These are phyloP conservation scores for Noctua janthe DNA, from an alignment of 2,888 invertebrate genomes.

Conservation along the genomic window DNA sequence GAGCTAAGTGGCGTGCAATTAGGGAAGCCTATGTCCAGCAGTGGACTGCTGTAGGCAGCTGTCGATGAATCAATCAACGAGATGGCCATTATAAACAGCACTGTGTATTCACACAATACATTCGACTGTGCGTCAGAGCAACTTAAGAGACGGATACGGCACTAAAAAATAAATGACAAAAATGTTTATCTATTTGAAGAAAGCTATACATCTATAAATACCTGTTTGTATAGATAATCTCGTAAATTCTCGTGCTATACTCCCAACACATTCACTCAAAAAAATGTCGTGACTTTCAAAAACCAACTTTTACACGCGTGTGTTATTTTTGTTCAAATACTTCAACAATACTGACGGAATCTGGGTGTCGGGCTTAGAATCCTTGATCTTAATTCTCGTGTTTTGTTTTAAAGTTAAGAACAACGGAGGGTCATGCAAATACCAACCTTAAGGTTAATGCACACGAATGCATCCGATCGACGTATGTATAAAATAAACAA, in stretches of 20 bases:
- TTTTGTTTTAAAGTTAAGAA: slow-evolving; percentile 19
- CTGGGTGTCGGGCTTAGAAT: slow-evolving; percentile 1
- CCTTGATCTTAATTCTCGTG: slow-evolving; percentile 35
- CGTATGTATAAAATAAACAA: slow-evolving; percentile 10
- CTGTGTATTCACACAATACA: not conserved
- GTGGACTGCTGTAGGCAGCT: not conserved
- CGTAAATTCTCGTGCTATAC: not conserved
- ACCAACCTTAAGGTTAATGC: slow-evolving; percentile 9
- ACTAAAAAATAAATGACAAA: not conserved
- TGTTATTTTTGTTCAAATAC: slow-evolving; percentile 17
- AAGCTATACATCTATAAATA: not conserved
- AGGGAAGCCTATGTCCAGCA: not conserved
- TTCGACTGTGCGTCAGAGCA: not conserved
- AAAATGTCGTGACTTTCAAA: slow-evolving; percentile 13
- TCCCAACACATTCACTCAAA: not conserved
- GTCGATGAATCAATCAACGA: not conserved
- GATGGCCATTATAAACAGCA: not conserved
- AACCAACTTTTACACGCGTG: not conserved
- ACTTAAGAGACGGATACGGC: not conserved
- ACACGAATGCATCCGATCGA: slow-evolving; percentile 38
- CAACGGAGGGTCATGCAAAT: slow-evolving; percentile 28
- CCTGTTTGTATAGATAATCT: slow-evolving; percentile 1
- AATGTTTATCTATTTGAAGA: not conserved
- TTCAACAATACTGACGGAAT: slow-evolving; percentile 1
- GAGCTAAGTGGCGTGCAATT: not conserved